Evolutionary conservation across 2,113 vertebrate genomes (phyloP), one percentile per base, ranked within the genome.

Genomic region (Globicephala melas): DNA sequence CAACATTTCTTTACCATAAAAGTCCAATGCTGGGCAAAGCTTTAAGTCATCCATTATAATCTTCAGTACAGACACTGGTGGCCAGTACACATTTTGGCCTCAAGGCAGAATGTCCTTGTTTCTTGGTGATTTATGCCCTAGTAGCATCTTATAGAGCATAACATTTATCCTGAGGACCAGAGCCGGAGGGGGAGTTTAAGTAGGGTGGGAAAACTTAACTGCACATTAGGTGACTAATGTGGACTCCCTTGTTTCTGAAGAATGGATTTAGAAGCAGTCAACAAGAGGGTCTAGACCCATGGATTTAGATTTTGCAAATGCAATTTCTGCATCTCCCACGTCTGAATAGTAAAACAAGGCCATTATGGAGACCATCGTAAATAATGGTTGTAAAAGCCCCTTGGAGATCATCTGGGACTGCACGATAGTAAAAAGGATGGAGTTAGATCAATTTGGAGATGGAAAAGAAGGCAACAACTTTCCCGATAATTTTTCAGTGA

Each of bases 401-500:
- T n/a, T 60, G 47, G 77, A 73, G 91, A 33, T 47, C 21, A 5
- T 73, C 73, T 79, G 65, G 62, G 36, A 67, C 38, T 31, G 10
- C 28, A 25, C 3, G 3, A 2, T 70, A 26, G 47, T 88, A 41
- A 68, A 55, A 55, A 93, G 60, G 76, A 23, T 9, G 20, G 76
- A n/a, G 12, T 88, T 50, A 84, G 65, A 65, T 50, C 73, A 21
- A 12, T 74, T 12, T 55, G 73, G 38, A 92, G 92, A 71, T 12
- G 28, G 70, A 65, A 55, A 89, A 74, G 73, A 28, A 31, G 41
- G 44, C 80, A 92, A 70, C 44, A n/a, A 58, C 73, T 81, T 97
- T 70, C 96, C 96, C 58, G 79, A 81, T 93, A 28, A 14, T 60
- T 92, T 96, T 95, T 94, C 80, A 58, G 6, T 92, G 90, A 65